Base-by-base conservation (phyloP, 1,140 invertebrate genomes). In the Drosophila malerkotliana region DNA sequence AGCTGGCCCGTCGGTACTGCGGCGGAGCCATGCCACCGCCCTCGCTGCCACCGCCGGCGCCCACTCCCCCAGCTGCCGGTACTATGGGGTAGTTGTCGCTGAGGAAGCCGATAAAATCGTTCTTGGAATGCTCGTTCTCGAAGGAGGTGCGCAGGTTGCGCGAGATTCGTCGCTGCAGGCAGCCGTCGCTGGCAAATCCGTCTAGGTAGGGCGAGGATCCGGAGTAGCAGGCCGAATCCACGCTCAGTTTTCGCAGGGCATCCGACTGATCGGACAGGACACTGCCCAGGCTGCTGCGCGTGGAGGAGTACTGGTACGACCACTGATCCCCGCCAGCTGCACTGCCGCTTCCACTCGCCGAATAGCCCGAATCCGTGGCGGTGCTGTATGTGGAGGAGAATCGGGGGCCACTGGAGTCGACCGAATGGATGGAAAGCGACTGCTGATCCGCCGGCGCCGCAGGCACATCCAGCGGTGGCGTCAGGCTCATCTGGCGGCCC, bases 61-160 rank as follows among this genome's bases (percentile, higher is more conserved):
- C 32, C 10, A 28, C 56, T 0, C 55, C 18, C 0, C 45, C 60
- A 24, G 37, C 60, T 14, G 21, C 2, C 1, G 61, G n/a, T 12
- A 55, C 66, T 6, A 45, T 24, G 8, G 60, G 32, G 48, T 91
- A 84, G 15, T 90, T 90, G 51, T 92, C 91, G 58, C 81, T 91
- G n/a, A 92, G 72, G 47, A 89, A 92, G 48, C 91, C 91, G 39
- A 92, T 92, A 34, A 79, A 74, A 61, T 92, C 91, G 71, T 85
- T 91, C 57, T 81, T 82, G 64, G 91, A 90, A 76, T 87, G 78
- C 72, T 90, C 80, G 49, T 92, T 88, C 78, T 92, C 91, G 49
- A 92, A 92, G 37, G 91, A 92, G 59, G 91, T 92, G 57, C 79
- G 85, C 66, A 92, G 32, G 71, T 92, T 92, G 48, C 91, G 90